phyloP scores from a whole-genome alignment of 30 jellyfish, hydroid and myxozoan species.

The Catostylus mosaicus region DNA sequence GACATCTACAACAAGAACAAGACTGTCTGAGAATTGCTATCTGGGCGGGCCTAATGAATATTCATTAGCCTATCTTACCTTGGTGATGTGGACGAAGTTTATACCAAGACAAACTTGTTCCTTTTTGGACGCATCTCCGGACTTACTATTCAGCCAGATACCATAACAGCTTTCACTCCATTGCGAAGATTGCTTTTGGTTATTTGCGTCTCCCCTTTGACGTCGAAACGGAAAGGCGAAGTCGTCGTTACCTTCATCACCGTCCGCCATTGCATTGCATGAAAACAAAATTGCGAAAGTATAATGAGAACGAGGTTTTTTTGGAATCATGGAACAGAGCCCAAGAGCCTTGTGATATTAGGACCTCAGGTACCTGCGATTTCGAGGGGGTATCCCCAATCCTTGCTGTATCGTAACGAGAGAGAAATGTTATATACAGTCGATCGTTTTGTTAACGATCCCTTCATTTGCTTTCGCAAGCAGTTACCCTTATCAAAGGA shows the following conservation, averaged over 20 bases:
- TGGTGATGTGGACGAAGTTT: constrained; percentile 59
- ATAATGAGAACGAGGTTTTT: background rate
- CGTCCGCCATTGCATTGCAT: constrained; percentile 33
- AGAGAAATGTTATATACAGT: too few species aligned
- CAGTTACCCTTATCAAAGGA: too few species aligned
- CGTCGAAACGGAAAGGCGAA: constrained; percentile 10
- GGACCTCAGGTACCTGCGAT: too few species aligned
- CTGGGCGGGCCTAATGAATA: too few species aligned
- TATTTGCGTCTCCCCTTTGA: constrained; percentile 3
- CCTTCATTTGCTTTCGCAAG: too few species aligned
- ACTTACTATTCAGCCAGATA: constrained; percentile 47
- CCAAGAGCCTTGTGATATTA: background rate
- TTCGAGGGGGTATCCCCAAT: too few species aligned
- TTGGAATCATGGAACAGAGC: background rate
- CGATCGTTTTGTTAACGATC: too few species aligned
- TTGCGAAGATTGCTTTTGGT: constrained; percentile 26
- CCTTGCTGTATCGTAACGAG: too few species aligned
- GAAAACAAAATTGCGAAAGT: background rate
- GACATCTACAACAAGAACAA: too few species aligned
- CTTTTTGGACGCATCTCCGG: background rate
- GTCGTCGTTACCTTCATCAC: constrained; percentile 33
- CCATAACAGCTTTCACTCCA: constrained; percentile 72
- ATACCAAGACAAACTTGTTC: constrained; percentile 53
- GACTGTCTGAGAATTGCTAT: too few species aligned
- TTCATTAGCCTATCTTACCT: constrained; percentile 41